phyloP scores from a whole-genome alignment of 1,140 invertebrate species.

The Andricus grossulariae region DNA sequence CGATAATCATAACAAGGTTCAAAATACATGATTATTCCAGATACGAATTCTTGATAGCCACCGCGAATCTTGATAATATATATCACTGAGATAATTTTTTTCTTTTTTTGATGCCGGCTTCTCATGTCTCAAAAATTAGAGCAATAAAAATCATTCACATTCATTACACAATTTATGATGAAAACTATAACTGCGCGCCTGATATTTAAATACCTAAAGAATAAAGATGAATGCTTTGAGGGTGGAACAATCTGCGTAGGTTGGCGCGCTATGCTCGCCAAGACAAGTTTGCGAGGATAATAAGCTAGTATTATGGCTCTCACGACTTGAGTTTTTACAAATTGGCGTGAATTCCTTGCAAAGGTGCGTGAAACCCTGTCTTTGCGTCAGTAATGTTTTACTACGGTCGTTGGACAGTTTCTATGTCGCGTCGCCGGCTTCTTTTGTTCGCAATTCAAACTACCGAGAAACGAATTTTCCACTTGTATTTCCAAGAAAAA shows the following conservation, averaged over 20 bases:
- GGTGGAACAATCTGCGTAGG: slow-evolving; percentile 43
- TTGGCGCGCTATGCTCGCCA: slow-evolving; percentile 41
- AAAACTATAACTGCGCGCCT: too few relatives aligned
- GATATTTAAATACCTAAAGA: background rate
- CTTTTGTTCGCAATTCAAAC: slow-evolving; percentile 16
- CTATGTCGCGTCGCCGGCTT: background rate
- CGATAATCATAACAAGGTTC: too few relatives aligned
- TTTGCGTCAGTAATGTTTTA: slow-evolving; percentile 53
- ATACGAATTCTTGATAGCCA: too few relatives aligned
- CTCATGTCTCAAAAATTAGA: too few relatives aligned
- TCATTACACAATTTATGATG: too few relatives aligned
- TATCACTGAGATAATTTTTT: too few relatives aligned
- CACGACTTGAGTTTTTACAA: slow-evolving; percentile 57
- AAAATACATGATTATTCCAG: too few relatives aligned
- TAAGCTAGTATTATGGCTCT: slow-evolving; percentile 57
- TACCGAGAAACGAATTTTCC: background rate
- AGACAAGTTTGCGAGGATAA: slow-evolving; percentile 63
- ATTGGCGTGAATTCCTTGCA: slow-evolving; percentile 55
- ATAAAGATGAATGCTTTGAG: slow-evolving; percentile 29
- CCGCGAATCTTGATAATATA: too few relatives aligned
- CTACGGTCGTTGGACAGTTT: slow-evolving; percentile 10
- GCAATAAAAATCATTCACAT: too few relatives aligned
- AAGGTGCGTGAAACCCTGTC: slow-evolving; percentile 47
- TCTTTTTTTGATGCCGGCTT: too few relatives aligned
- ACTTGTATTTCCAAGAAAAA: slow-evolving; percentile 6